Evolutionary conservation across 2,888 invertebrate genomes (phyloP), one percentile per base, ranked within the genome.

Genomic region (Suillia variegata): DNA sequence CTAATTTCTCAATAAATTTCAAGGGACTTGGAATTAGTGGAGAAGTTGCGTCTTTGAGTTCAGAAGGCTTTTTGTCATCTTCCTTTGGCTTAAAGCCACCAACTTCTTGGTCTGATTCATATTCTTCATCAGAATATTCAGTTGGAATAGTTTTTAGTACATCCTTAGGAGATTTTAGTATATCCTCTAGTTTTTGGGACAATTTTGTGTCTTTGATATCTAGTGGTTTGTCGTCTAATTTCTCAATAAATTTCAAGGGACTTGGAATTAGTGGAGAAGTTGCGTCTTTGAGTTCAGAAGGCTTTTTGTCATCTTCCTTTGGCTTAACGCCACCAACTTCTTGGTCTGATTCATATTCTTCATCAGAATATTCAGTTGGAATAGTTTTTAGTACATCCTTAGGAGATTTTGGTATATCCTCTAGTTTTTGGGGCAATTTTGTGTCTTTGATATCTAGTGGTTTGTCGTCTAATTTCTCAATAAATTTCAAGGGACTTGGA

Each of bases 401-500:
- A 24, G 45, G 45, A 10, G 51, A 51, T 56, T 42, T 51, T 42
- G 26, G 45, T 45, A 24, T 49, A 10, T 22, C 55, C 15, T n/a
- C n/a, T n/a, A n/a, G n/a, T n/a, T n/a, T n/a, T n/a, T n/a, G n/a
- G n/a, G n/a, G n/a, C n/a, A n/a, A n/a, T n/a, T n/a, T n/a, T n/a
- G n/a, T n/a, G 8, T 55, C 55, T 18, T 55, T 45, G 2, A 26
- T 26, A 26, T 26, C 26, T 5, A 26, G 10, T 26, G 26, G 26
- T 26, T 34, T 33, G 2, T 47, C 31, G 2, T 31, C 48, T 47
- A 20, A 18, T 31, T 48, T 55, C 13, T 48, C 47, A 26, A 10
- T 18, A 15, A 33, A 26, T 20, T 20, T 33, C 8, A 21, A 13
- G 8, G 55, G n/a, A n/a, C 13, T 10, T n/a, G 54, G 15, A 4